Evolutionary conservation across 2,113 vertebrate genomes (phyloP), one percentile per base, ranked within the genome.

Genomic region (Seriola quinqueradiata): DNA sequence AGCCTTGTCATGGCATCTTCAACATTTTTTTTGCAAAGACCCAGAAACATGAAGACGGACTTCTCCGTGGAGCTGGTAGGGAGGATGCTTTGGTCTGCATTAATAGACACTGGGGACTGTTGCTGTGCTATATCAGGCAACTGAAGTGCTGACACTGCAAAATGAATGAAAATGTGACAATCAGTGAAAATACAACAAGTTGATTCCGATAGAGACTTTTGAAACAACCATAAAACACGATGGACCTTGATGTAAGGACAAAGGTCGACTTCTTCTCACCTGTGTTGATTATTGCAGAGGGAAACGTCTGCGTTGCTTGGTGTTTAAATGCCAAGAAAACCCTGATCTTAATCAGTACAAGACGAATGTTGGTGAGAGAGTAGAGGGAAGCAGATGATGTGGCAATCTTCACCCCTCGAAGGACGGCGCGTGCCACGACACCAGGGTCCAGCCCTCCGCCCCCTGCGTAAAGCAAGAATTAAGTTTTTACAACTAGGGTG

Each of bases 321-420:
- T 77, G 32, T 81, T 91, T 89, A 28, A 94, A 95, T 0, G 55
- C 19, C 75, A 92, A 46, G 79, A 93, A 95, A 36, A 92, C 85
- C 0, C 87, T 4, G 5, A 92, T 90, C 70, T 89, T 91, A 5
- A 80, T 44, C 40, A 94, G 59, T 57, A 94, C 5, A 0, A 95
- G 58, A 32, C 79, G 89, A 54, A 95, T 83, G 40, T 28, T 57
- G 4, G 16, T 78, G 46, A 94, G 75, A 42, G 19, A 9, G 3
- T 0, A 0, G 2, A 90, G 54, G 54, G 23, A 38, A n/a, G 5
- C 4, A 36, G 73, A 78, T 1, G 50, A 67, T 2, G 78, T 44
- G 5, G 59, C 75, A 3, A 55, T 44, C 11, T 81, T 79, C 12
- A 94, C 55, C 8, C 90, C 93, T 71, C 68, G 14, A 19, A 95